A percentile compares a stretch with the other conserved stretches of the same genome.
Evolutionary conservation across 2,888 invertebrate genomes (phyloP).

Genomic region (Spisula solida): DNA sequence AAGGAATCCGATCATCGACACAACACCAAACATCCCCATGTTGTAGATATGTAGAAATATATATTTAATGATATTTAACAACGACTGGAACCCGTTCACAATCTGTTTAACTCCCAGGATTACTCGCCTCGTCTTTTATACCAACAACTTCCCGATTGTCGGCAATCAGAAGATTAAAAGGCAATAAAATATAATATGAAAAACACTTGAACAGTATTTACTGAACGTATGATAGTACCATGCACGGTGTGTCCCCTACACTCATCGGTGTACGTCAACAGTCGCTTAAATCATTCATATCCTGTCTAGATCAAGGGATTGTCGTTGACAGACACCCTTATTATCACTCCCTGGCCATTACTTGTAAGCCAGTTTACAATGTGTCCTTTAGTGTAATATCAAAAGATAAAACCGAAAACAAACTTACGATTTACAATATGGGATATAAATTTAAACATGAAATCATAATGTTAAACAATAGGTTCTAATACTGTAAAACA

Average conservation of each 20-base stretch:
- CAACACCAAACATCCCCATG: background rate
- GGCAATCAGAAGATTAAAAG: background rate
- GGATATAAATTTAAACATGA: background rate
- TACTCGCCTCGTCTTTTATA: background rate
- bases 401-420: slow-evolving; percentile 4
- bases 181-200: background rate
- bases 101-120: background rate
- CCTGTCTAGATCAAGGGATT: background rate
- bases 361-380: background rate
- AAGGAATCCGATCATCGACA: background rate
- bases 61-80: background rate
- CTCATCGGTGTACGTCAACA: background rate
- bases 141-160: background rate
- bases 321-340: background rate
- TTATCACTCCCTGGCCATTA: background rate
- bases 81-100: background rate
- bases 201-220: slow-evolving; percentile 9
- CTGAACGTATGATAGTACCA: background rate
- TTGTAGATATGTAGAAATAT: background rate
- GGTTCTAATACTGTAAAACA: too few relatives aligned
- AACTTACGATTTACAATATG: background rate
- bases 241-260: background rate
- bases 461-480: too few relatives aligned
- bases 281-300: background rate
- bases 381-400: background rate